Evolutionary conservation across 2,113 vertebrate genomes (phyloP).

Genomic region (Australoheros scitulus): DNA sequence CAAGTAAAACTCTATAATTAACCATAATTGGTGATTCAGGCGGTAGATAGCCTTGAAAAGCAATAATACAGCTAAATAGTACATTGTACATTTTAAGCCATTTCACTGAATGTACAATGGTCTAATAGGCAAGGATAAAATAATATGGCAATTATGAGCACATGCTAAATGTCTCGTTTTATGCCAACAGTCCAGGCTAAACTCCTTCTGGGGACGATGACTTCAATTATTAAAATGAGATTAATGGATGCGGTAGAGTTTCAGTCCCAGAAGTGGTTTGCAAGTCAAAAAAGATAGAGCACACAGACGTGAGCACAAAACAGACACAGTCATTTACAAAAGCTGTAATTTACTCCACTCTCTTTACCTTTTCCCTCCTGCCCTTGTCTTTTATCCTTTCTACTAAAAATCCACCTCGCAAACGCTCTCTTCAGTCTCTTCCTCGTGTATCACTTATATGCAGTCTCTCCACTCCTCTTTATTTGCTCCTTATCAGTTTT

Average conservation of each 20-base stretch:
- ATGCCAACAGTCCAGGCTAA: slow-evolving; percentile 33
- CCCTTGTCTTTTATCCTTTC: background rate
- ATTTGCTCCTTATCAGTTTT: background rate
- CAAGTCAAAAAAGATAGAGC: slow-evolving; percentile 22
- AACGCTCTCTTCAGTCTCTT: background rate
- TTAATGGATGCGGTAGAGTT: slow-evolving; percentile 55
- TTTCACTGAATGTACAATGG: background rate
- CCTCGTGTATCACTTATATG: background rate
- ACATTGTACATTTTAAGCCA: background rate
- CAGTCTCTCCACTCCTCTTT: background rate
- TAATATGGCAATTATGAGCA: slow-evolving; percentile 40
- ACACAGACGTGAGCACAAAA: background rate
- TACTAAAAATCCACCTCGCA: background rate
- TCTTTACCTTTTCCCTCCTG: background rate
- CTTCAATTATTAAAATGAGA: slow-evolving; percentile 70
- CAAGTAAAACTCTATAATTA: background rate
- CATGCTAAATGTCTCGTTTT: slow-evolving; percentile 49
- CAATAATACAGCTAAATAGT: background rate
- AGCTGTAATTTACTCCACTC: background rate
- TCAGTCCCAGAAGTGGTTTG: slow-evolving; percentile 43
- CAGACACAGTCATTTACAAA: background rate
- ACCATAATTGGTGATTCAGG: background rate
- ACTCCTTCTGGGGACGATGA: slow-evolving; percentile 33
- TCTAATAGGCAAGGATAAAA: slow-evolving; percentile 31
- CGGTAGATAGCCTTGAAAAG: background rate